Evolutionary conservation across 2,888 invertebrate species (phyloP), one percentile per base, ranked within the genome.

Genomic region (Octonoba sinensis): DNA sequence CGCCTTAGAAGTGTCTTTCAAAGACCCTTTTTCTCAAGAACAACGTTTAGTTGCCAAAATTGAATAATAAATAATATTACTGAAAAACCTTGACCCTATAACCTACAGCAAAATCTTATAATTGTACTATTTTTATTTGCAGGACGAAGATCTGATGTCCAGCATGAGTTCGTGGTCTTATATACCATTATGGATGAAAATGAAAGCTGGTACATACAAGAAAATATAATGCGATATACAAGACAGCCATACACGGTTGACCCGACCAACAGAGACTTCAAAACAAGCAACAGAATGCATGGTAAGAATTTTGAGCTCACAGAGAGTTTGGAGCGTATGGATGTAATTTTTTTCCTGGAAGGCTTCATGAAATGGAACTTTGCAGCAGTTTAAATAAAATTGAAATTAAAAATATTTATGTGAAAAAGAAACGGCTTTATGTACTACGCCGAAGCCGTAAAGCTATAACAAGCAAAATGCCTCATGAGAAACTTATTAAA

Each of bases 181-280:
- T 85, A 84, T 44, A 81, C 83, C 0, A 84, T 85, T 57, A 57
- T 84, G n/a, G 84, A 85, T 44, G 85, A 85, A 60, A 85, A 85
- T 47, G 75, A 83, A 22, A 85, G 85, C 47, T 85, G 84, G 84
- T 85, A 85, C 46, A 56, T 85, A 2, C 74, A 83, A 20, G 77
- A 85, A 51, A 85, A 85, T 67, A 79, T 85, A 1, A 62, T 69
- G 62, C 70, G 75, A 51, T 83, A 82, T 16, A 78, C 72, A 11
- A 70, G 71, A n/a, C 59, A 76, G 20, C 85, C 85, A 1, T 69
- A 65, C 18, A 44, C 77, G 6, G 85, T 85, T 2, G 60, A 84
- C 67, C 64, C 51, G n/a, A 76, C 74, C 1, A 69, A 85, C 47
- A 62, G 65, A 4, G 72, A 64, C 51, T 85, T 85, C 57, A 82